Conservation (phyloP, 2,888 invertebrate genomes). For the Drosophila paramelanica region DNA sequence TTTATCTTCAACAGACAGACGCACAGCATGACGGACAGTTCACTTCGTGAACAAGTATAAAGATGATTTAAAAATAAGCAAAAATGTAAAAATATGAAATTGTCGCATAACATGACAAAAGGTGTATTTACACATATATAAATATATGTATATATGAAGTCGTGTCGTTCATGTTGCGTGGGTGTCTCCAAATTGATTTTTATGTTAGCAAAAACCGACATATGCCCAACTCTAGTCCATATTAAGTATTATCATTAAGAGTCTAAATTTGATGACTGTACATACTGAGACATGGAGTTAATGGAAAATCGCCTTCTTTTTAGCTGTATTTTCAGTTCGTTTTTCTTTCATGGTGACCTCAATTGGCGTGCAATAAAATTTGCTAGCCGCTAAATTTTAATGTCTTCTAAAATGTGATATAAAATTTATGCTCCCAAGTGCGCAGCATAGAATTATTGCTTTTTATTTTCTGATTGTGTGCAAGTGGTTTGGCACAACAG, state of each 20-base stretch:
- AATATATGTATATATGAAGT: no score
- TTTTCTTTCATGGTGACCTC: slow-evolving; percentile 51
- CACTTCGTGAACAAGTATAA: no score
- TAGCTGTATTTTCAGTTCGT: slow-evolving; percentile 29
- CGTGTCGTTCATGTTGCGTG: no score
- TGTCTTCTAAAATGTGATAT: slow-evolving; percentile 52
- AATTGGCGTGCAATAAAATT: slow-evolving; percentile 67
- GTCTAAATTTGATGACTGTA: not conserved
- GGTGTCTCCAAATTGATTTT: not conserved
- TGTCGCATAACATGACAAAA: no score
- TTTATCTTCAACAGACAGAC: no score
- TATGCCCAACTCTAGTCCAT: not conserved
- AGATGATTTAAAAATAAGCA: no score
- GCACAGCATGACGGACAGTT: no score
- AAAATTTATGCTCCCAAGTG: slow-evolving; percentile 62
- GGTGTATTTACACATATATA: no score
- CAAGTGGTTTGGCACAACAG: slow-evolving; percentile 41
- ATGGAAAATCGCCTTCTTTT: slow-evolving; percentile 30
- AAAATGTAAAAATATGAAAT: no score
- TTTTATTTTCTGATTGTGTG: slow-evolving; percentile 58
- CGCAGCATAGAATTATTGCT: slow-evolving; percentile 55
- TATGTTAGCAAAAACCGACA: not conserved
- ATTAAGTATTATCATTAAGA: not conserved
- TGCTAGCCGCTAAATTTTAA: slow-evolving; percentile 50
- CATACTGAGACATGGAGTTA: slow-evolving; percentile 7